Percentiles rank a stretch among this genome's conserved stretches.
Conservation (phyloP, 2,888 invertebrate species). For the Pseudococcus jackbeardsleyi region DNA sequence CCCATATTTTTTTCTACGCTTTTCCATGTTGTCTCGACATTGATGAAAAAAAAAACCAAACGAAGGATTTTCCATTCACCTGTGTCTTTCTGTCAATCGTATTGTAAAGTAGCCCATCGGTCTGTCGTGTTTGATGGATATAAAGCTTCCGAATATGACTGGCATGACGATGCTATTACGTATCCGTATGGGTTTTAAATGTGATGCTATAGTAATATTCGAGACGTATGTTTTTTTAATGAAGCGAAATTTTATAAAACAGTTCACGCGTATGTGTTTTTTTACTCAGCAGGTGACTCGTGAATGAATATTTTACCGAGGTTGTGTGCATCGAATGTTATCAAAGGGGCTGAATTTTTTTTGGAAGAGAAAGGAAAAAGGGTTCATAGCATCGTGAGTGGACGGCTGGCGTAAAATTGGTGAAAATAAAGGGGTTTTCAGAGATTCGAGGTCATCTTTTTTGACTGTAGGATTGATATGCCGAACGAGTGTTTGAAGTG, state of each 20-base stretch:
- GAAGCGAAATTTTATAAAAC: not conserved
- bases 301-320: constrained; percentile 28
- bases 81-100: not conserved
- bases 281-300: not conserved
- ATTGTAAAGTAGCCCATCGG: not conserved
- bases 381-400: not conserved
- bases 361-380: not conserved
- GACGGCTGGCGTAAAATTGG: not conserved
- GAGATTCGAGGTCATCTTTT: no score
- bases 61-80: not conserved
- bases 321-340: not conserved
- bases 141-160: not conserved
- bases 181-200: not conserved
- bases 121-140: not conserved
- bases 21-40: no score
- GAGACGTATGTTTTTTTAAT: constrained; percentile 12
- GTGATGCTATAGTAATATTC: not conserved
- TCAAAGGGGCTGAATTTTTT: not conserved
- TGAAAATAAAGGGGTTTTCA: no score
- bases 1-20: no score
- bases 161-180: no score
- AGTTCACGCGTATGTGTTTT: not conserved
- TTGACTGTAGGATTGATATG: no score
- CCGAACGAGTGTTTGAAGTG: no score
- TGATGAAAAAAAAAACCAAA: not conserved